These are phyloP conservation scores for Allophyes oxyacanthae DNA, from an alignment of 2,888 invertebrate genomes.

Conservation along the genomic window DNA sequence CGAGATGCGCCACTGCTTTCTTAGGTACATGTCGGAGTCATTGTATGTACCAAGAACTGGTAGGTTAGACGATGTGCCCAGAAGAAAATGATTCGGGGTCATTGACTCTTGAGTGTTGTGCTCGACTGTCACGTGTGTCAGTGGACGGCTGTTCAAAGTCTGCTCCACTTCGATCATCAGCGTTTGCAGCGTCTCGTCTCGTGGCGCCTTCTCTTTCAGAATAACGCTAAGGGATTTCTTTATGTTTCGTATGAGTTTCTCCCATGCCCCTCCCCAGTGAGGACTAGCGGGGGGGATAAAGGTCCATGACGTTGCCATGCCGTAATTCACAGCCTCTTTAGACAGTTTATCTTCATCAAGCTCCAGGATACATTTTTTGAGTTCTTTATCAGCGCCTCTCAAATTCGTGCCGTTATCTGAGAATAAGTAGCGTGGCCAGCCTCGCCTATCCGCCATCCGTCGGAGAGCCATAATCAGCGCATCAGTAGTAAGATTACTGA, in stretches of 20 bases:
- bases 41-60: conserved; percentile 15
- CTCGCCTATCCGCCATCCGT: conserved; percentile 47
- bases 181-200: conserved; percentile 31
- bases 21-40: conserved; percentile 16
- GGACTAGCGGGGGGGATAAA: conserved; percentile 47
- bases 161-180: conserved; percentile 33
- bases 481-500: conserved; percentile 34
- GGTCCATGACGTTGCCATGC: conserved; percentile 19
- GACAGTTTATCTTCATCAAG: neutral
- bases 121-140: conserved; percentile 32
- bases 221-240: conserved; percentile 38
- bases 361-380: conserved; percentile 3
- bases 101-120: conserved; percentile 13
- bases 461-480: conserved; percentile 49
- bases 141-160: conserved; percentile 36
- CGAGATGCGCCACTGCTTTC: conserved; percentile 35
- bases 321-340: neutral
- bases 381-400: conserved; percentile 3
- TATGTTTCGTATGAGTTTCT: conserved; percentile 42
- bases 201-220: conserved; percentile 38
- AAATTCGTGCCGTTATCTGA: conserved; percentile 7
- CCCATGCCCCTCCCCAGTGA: conserved; percentile 50
- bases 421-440: conserved; percentile 34
- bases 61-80: conserved; percentile 34
- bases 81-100: conserved; percentile 57